Evolutionary conservation across 2,888 invertebrate genomes (phyloP).

Genomic region (Drosophila anomalipes): DNA sequence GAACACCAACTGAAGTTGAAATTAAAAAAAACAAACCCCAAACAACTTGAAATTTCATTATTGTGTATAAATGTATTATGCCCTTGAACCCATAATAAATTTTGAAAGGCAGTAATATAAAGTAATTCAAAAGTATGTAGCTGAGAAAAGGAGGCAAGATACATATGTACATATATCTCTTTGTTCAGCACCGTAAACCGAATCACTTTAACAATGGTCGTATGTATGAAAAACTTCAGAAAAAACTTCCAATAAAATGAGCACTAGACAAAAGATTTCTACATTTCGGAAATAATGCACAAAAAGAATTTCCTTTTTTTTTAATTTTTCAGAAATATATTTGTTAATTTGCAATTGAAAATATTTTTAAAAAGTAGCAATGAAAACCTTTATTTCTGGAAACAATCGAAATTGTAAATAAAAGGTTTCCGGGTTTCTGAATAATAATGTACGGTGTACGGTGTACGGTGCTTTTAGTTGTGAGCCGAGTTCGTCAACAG

Average conservation of each 20-base stretch:
- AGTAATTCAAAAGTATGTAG: neutral
- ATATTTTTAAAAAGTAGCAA: neutral
- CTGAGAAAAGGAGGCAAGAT: neutral
- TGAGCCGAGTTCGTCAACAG: neutral
- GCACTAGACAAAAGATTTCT: neutral
- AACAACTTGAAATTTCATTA: neutral
- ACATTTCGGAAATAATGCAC: neutral
- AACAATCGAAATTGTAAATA: neutral
- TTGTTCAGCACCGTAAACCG: neutral
- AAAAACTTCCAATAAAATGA: neutral
- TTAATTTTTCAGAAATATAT: neutral
- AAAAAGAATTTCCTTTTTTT: neutral
- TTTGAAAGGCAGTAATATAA: neutral
- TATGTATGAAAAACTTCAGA: neutral
- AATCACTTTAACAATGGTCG: neutral
- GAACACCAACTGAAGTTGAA: neutral
- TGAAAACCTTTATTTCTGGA: no score
- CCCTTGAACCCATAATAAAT: neutral
- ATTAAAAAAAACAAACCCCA: neutral
- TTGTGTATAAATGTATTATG: neutral
- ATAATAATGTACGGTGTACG: no score
- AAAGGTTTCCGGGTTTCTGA: neutral
- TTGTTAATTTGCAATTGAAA: neutral
- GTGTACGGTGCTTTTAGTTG: neutral
- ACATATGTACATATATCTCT: no score